A percentile compares a stretch with the other conserved stretches of the same genome.
Evolutionary conservation across 2,797 vertebrate genomes (phyloP).

Genomic region (Vespertilio murinus): DNA sequence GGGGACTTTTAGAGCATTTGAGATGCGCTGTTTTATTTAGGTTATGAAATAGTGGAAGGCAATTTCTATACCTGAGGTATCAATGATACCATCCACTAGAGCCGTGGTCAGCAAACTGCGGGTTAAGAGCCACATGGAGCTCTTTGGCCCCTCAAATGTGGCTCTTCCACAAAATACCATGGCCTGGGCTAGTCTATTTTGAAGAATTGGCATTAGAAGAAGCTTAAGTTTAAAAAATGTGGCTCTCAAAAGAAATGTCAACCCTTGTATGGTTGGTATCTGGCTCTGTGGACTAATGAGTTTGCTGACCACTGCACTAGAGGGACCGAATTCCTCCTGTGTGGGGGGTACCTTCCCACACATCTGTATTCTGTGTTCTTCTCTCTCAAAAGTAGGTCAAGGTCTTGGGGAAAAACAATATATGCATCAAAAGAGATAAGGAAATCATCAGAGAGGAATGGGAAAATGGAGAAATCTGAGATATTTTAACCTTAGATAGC

Average conservation of each 20-base stretch:
- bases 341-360: not conserved
- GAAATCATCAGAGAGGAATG: not conserved
- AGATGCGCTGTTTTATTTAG: not conserved
- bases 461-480: not conserved
- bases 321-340: not conserved
- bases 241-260: too few relatives aligned
- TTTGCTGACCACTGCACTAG: too few relatives aligned
- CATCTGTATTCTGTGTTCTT: not conserved
- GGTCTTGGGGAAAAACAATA: not conserved
- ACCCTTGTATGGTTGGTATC: too few relatives aligned
- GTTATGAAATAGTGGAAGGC: not conserved
- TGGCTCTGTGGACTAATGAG: too few relatives aligned
- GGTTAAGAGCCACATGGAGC: too few relatives aligned
- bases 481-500: not conserved
- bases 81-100: not conserved
- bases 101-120: too few relatives aligned
- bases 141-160: too few relatives aligned
- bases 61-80: not conserved
- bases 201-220: too few relatives aligned
- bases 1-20: not conserved
- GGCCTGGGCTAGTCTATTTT: too few relatives aligned
- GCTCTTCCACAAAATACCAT: too few relatives aligned
- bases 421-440: not conserved
- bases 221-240: too few relatives aligned
- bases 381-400: not conserved